Evolutionary conservation across 2,113 vertebrate genomes (phyloP).

Genomic region (Athene noctua): DNA sequence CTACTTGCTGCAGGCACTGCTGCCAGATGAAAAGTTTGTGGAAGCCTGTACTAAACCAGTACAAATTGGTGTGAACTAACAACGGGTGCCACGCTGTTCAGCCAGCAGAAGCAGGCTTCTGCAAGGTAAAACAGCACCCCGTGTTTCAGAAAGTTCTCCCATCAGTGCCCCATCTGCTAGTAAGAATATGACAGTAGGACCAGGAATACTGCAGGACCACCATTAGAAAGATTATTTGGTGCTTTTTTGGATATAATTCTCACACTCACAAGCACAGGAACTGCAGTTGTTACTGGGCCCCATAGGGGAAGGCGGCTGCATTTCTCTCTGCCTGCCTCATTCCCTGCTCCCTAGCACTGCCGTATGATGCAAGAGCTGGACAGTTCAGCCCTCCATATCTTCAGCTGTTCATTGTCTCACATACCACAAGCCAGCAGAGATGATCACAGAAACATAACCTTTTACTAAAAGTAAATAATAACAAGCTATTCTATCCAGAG

Average conservation of each 20-base stretch:
- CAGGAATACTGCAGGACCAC: not conserved
- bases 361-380: not conserved
- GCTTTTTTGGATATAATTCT: not conserved
- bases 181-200: not conserved
- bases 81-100: not conserved
- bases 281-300: not conserved
- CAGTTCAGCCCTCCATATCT: not conserved
- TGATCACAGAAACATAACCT: not conserved
- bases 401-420: not conserved
- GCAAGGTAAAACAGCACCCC: not conserved
- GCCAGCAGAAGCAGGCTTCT: not conserved
- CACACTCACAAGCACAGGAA: not conserved
- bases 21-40: not conserved
- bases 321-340: not conserved
- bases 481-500: not conserved
- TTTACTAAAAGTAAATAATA: not conserved
- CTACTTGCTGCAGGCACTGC: not conserved
- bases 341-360: not conserved
- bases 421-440: not conserved
- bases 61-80: no score
- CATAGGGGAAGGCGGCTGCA: not conserved
- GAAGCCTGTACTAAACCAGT: not conserved
- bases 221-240: not conserved
- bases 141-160: not conserved
- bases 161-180: not conserved